phyloP scores from a whole-genome alignment of 2,888 invertebrate species.

The Pachydiplax longipennis region DNA sequence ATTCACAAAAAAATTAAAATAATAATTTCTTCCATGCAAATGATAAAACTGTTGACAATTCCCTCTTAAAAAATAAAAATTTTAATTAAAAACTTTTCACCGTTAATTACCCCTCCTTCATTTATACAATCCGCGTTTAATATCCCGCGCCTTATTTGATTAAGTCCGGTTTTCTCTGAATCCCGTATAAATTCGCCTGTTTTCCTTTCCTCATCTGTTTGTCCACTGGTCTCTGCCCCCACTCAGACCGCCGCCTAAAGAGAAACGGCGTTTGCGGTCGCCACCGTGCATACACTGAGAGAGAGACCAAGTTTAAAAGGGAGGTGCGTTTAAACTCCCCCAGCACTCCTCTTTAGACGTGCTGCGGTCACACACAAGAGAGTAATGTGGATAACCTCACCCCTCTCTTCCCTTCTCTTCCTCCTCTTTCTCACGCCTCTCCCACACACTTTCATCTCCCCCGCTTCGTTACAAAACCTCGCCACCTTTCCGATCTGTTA shows the following conservation, averaged over 20 bases:
- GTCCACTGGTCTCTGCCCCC: background rate
- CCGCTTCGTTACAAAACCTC: background rate
- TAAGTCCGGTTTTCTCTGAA: background rate
- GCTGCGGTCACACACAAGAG: constrained; percentile 4
- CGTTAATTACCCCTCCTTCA: no score
- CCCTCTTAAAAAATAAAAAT: no score
- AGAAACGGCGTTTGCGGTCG: background rate
- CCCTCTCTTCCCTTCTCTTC: background rate
- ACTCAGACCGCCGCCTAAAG: background rate
- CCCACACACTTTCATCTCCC: background rate
- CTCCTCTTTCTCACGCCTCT: background rate
- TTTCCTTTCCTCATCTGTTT: background rate
- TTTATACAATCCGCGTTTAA: no score
- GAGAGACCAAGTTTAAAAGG: background rate
- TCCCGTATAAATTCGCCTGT: background rate
- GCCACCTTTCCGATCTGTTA: background rate
- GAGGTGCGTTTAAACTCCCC: background rate
- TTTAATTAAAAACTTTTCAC: no score
- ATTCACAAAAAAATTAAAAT: no score
- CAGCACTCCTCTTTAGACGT: constrained; percentile 2
- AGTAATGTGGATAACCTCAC: constrained; percentile 30
- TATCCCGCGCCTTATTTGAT: background rate
- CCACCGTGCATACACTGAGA: background rate
- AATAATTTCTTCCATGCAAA: no score
- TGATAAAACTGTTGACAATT: no score